Evolutionary conservation across 2,113 vertebrate genomes (phyloP), one percentile per base, ranked within the genome.

Genomic region (Indicator maculatus): DNA sequence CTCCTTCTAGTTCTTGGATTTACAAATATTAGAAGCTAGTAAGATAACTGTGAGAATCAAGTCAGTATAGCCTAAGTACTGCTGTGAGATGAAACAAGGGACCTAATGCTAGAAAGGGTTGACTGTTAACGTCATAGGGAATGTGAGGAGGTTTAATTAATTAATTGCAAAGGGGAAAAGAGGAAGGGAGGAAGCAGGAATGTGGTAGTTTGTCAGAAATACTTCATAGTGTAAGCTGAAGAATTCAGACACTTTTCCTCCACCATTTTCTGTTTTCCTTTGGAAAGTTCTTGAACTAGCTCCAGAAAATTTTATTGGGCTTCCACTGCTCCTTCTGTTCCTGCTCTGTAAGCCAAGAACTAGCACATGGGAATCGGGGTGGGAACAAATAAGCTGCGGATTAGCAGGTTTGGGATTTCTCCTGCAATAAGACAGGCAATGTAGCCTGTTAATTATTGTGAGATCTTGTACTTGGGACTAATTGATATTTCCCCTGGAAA

Each of bases 241-340:
- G 15, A 64, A 88, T 47, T 90, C 6, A 76, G 56, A 96, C 93
- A 80, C n/a, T n/a, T n/a, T n/a, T n/a, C n/a, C n/a, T 74, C 31
- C 56, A 47, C 86, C 7, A 5, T 88, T 86, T 92, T 91, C 30
- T 84, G 28, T 33, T 74, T 91, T 92, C 61, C 50, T 74, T 75
- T 45, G 61, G 79, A 93, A 93, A 88, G 71, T 85, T 94, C 31
- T 91, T 95, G 87, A 88, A 88, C n/a, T 6, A 24, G 18, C 47
- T 81, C 82, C 83, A 81, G 80, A 91, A 91, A 74, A 26, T 83
- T 28, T 65, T 67, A 21, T 58, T 53, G 41, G 21, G 58, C 47
- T 89, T 91, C 44, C 65, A 80, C 69, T 69, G 41, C 38, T 86
- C 31, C 56, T 71, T 86, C 93, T 95, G 53, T 83, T 85, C 41